Evolutionary conservation across 2,888 invertebrate genomes (phyloP).

Genomic region (Apamea monoglypha): DNA sequence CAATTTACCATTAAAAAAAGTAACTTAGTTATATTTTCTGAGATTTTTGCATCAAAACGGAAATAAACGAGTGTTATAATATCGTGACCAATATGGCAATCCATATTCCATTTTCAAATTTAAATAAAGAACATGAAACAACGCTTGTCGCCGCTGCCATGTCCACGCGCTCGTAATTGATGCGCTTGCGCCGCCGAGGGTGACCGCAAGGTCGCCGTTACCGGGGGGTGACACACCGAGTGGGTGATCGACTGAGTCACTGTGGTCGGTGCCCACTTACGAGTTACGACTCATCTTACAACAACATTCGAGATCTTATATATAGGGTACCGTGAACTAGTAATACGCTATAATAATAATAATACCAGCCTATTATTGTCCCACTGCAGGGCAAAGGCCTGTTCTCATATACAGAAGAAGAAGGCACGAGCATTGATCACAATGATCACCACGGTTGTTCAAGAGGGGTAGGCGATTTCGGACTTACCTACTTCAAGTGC

Average conservation of each 20-base stretch:
- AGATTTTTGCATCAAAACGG: background rate
- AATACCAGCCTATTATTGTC: background rate
- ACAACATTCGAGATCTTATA: slow-evolving; percentile 35
- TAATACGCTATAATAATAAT: background rate
- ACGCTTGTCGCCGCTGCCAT: slow-evolving; percentile 14
- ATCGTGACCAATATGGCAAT: background rate
- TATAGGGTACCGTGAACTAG: slow-evolving; percentile 11
- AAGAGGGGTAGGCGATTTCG: too few species aligned
- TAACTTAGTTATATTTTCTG: background rate
- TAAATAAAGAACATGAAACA: slow-evolving; percentile 30
- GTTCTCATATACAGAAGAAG: too few species aligned
- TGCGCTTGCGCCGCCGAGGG: slow-evolving; percentile 67
- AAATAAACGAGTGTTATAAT: background rate
- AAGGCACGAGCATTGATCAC: too few species aligned
- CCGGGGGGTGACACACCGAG: slow-evolving; percentile 68
- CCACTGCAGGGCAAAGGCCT: too few species aligned
- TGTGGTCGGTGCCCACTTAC: slow-evolving; percentile 56
- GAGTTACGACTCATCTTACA: slow-evolving; percentile 58
- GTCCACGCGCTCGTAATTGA: slow-evolving; percentile 59
- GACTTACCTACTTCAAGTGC: too few species aligned
- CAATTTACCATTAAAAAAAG: background rate
- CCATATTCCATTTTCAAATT: slow-evolving; percentile 5
- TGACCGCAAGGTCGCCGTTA: slow-evolving; percentile 75
- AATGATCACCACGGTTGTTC: too few species aligned
- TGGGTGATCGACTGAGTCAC: slow-evolving; percentile 68